phyloP scores from a whole-genome alignment of 2,888 invertebrate genomes.

The Lasioglossum pauxillum region DNA sequence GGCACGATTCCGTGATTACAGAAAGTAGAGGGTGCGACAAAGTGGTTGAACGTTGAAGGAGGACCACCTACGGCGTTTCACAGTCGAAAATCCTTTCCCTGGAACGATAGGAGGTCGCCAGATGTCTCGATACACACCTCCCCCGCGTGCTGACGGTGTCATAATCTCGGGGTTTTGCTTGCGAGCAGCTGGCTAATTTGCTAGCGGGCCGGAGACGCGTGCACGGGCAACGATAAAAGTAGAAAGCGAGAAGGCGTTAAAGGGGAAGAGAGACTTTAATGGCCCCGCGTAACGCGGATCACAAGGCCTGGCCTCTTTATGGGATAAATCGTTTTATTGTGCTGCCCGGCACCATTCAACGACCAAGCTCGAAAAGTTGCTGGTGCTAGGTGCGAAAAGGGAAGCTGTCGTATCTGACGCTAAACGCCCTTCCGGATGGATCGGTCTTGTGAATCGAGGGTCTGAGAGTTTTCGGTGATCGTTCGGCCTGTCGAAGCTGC shows the following conservation, averaged over 20 bases:
- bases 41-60: constrained; percentile 65
- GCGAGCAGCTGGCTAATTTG: constrained; percentile 76
- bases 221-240: constrained; percentile 59
- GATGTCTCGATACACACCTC: constrained; percentile 44
- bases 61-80: constrained; percentile 74
- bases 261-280: constrained; percentile 56
- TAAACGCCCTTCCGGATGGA: constrained; percentile 39
- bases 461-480: background rate
- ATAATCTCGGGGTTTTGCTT: constrained; percentile 74
- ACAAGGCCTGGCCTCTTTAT: constrained; percentile 35
- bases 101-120: constrained; percentile 58
- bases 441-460: constrained; percentile 17
- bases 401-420: constrained; percentile 36
- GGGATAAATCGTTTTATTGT: constrained; percentile 62
- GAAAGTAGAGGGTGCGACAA: constrained; percentile 42
- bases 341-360: constrained; percentile 24
- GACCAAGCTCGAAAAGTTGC: background rate
- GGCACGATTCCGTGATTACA: constrained; percentile 75
- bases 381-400: constrained; percentile 48
- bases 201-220: constrained; percentile 37
- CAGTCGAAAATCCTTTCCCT: constrained; percentile 69
- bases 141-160: constrained; percentile 60
- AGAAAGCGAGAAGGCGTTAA: constrained; percentile 59
- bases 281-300: constrained; percentile 50
- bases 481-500: background rate